Evolutionary conservation across 2,797 vertebrate species (phyloP).

Genomic region (Argentina silus): DNA sequence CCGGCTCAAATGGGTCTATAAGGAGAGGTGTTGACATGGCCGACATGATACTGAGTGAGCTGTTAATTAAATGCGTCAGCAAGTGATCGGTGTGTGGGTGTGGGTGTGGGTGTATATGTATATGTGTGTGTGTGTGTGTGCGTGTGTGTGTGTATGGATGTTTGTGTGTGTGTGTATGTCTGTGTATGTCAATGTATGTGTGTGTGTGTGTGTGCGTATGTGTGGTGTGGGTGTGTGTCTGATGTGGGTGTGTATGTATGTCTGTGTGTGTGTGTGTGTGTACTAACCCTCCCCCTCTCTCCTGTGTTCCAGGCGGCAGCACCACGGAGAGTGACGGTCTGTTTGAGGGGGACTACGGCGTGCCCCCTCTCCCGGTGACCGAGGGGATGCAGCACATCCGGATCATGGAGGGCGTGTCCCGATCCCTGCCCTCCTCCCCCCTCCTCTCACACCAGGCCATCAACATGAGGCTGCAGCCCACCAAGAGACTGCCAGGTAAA

Average conservation of each 20-base stretch:
- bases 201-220: slow-evolving; percentile 10
- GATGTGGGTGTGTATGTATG: background rate
- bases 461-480: slow-evolving; percentile 88
- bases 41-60: background rate
- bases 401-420: slow-evolving; percentile 92
- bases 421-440: slow-evolving; percentile 89
- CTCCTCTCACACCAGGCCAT: slow-evolving; percentile 90
- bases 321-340: slow-evolving; percentile 74
- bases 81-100: background rate
- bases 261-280: slow-evolving; percentile 6
- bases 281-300: too few relatives aligned
- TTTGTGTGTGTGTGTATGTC: background rate
- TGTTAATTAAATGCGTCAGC: background rate
- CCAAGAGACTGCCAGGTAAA: slow-evolving; percentile 90
- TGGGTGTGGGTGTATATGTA: background rate
- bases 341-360: slow-evolving; percentile 81
- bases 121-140: slow-evolving; percentile 4
- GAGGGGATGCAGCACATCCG: slow-evolving; percentile 94
- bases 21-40: background rate
- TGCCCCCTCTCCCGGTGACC: slow-evolving; percentile 83
- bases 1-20: background rate
- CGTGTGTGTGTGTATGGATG: background rate
- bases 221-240: slow-evolving; percentile 4
- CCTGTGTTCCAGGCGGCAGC: slow-evolving; percentile 31
- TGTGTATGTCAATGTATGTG: background rate